A percentile compares a stretch with the other conserved stretches of the same genome.
These are phyloP conservation scores for Palythoa grandis DNA, from an alignment of 92 coral and sea anemone species.

Conservation along the genomic window DNA sequence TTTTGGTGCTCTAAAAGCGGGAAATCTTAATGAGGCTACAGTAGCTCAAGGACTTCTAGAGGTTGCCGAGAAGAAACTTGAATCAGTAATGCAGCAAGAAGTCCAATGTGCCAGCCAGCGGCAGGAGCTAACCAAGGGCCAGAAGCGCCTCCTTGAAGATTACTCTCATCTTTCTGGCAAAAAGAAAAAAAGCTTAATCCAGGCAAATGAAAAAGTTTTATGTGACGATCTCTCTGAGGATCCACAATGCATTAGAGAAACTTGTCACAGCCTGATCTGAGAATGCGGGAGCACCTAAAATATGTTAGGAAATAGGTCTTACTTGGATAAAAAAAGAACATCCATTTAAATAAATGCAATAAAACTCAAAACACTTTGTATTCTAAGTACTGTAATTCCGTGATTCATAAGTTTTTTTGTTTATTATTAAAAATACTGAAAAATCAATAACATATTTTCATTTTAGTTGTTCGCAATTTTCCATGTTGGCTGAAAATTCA, in stretches of 20 bases:
- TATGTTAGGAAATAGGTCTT: background rate
- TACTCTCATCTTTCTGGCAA: conserved; percentile 26
- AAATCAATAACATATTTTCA: conserved; percentile 8
- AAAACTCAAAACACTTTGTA: background rate
- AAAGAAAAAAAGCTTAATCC: conserved; percentile 27
- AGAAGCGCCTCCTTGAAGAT: conserved; percentile 2
- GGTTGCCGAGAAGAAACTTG: conserved; percentile 14
- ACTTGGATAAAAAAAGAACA: background rate
- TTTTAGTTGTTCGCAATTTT: conserved; percentile 5
- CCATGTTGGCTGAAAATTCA: conserved; percentile 10
- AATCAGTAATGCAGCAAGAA: background rate
- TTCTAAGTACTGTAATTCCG: background rate
- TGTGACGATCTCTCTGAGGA: background rate
- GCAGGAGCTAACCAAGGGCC: conserved; percentile 13
- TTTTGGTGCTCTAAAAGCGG: conserved; percentile 15
- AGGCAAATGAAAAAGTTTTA: background rate
- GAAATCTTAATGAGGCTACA: conserved; percentile 13
- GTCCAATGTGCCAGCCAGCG: background rate
- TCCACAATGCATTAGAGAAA: background rate
- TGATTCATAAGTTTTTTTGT: background rate
- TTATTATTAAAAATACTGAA: conserved; percentile 18
- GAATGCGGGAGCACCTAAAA: background rate
- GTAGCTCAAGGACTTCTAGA: conserved; percentile 8
- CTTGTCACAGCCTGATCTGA: background rate
- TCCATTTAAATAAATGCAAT: background rate